These are phyloP conservation scores for Meiosimyza platycephala DNA, from an alignment of 2,888 invertebrate genomes.

Conservation along the genomic window DNA sequence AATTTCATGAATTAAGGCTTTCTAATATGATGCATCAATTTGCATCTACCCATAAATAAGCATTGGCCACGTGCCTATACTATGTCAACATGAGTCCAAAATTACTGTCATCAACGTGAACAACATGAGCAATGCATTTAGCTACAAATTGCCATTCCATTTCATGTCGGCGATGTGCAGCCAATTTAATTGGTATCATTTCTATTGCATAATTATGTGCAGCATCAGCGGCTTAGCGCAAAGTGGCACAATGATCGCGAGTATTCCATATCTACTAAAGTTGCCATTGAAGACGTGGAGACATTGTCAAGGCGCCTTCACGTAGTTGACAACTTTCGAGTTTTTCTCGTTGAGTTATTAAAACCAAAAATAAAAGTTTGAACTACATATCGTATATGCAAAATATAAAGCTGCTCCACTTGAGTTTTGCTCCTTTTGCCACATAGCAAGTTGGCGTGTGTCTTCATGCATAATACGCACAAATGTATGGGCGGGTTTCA, in stretches of 20 bases:
- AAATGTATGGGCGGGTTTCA: too few species aligned
- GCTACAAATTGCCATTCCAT: conserved; percentile 30
- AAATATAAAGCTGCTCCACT: conserved; percentile 13
- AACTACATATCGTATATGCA: not conserved
- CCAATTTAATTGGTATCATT: conserved; percentile 39
- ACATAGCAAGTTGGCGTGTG: not conserved
- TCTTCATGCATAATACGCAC: conserved; percentile 1
- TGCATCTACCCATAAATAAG: not conserved
- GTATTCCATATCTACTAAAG: too few species aligned
- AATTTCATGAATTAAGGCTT: too few species aligned
- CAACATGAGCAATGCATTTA: conserved; percentile 3
- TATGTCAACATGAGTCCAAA: too few species aligned
- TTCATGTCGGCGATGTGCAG: conserved; percentile 40
- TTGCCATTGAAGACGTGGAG: too few species aligned
- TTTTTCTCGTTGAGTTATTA: not conserved
- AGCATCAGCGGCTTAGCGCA: too few species aligned
- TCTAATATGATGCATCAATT: not conserved
- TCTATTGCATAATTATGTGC: conserved; percentile 30
- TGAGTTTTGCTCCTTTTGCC: conserved; percentile 2
- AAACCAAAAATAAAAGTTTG: not conserved
- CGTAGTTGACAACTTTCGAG: conserved; percentile 22
- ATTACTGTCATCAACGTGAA: not conserved
- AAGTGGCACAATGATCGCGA: too few species aligned
- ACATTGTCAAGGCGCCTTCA: too few species aligned
- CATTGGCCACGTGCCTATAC: not conserved